Evolutionary conservation across 2,113 vertebrate genomes (phyloP), one percentile per base, ranked within the genome.

Genomic region (Pseudorectes ferrugineus): DNA sequence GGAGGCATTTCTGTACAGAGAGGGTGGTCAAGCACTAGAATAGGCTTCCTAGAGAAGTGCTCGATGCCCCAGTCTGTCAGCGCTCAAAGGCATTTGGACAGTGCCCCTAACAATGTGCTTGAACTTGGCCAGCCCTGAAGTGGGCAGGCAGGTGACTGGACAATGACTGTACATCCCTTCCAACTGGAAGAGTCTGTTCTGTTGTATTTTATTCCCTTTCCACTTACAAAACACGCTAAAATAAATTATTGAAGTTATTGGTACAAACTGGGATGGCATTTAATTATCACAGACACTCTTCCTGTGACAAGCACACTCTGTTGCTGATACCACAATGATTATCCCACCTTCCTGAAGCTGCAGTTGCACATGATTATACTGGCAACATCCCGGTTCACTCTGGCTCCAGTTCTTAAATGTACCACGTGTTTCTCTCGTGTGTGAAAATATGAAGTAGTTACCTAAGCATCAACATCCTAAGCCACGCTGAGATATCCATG

Each of bases 51-150:
- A 11, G 40, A 45, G 33, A 45, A 31, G 7, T 5, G 20, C 9
- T 16, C 0, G 0, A 42, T 46, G 43, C 10, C 13, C 29, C 20
- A 5, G n/a, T 6, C 73, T 45, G 35, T 43, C 46, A 18, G 28
- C 29, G 21, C 4, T 35, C 38, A 63, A 67, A 29, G 25, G 16
- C 33, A 18, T 25, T 40, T 46, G n/a, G 25, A 13, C 42, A 66
- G 19, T 13, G 40, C 11, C 45, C 24, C 22, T 17, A 66, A 24
- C 1, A 42, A 31, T 1, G 2, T 1, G 28, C 38, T 65, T 57
- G 26, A 54, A 24, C 51, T 55, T 33, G 40, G 22, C 40, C 33
- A 68, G 81, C 10, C 11, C 65, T 58, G 23, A 36, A n/a, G 14
- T 11, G 21, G 21, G 29, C 59, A n/a, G 28, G 24, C 22, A 35